Evolutionary conservation across 2,888 invertebrate genomes (phyloP).

Genomic region (Helobdella robusta): DNA sequence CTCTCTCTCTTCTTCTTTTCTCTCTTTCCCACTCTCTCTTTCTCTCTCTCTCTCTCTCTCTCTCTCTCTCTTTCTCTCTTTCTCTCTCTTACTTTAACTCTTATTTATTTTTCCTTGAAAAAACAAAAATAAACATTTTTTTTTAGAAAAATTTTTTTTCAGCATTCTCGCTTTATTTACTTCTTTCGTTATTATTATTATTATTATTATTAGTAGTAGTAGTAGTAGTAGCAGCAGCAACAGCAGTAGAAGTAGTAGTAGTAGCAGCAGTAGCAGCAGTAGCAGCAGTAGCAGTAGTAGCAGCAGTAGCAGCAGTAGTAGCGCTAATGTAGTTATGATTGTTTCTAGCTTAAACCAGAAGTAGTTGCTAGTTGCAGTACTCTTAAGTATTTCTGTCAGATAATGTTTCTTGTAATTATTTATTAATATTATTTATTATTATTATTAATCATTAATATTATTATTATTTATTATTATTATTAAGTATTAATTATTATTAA

Average conservation of each 20-base stretch:
- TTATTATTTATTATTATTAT: no score
- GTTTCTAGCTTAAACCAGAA: not conserved
- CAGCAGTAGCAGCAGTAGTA: not conserved
- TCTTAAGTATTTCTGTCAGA: not conserved
- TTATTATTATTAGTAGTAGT: no score
- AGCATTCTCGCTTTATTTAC: no score
- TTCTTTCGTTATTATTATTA: not conserved
- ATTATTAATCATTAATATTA: not conserved
- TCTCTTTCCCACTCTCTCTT: not conserved
- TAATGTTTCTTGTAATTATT: not conserved
- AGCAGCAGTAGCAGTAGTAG: not conserved
- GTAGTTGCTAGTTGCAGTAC: not conserved
- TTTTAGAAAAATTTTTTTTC: no score
- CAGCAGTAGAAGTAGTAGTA: not conserved
- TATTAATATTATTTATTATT: not conserved
- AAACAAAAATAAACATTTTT: no score
- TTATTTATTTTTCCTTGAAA: not conserved
- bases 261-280: not conserved
- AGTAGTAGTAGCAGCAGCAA: not conserved
- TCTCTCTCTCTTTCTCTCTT: not conserved
- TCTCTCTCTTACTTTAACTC: not conserved
- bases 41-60: not conserved
- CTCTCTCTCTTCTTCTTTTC: not conserved
- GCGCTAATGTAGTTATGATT: not conserved
- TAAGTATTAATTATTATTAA: not conserved